Base-by-base conservation (phyloP, 2,888 invertebrate genomes). In the Xanthia icteritia region DNA sequence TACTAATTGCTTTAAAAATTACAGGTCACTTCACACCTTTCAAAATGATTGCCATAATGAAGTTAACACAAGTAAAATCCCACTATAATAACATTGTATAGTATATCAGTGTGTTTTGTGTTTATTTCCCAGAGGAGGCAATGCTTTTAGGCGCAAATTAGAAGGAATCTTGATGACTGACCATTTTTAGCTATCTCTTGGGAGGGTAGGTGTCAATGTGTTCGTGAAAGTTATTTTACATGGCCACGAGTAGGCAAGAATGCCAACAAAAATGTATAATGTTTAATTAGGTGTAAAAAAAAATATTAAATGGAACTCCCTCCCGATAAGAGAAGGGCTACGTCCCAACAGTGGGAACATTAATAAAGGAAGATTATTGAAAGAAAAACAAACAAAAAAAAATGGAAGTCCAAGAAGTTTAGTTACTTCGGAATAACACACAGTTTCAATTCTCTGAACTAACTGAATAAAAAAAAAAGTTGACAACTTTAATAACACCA, bases 141-240 rank as follows among this genome's bases (percentile, higher is more conserved):
- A 85, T 70, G 89, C 87, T 88, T 88, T 88, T 83, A 87, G 81
- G 82, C 73, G 60, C 58, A 73, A 86, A 88, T 88, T 88, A 88
- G 70, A 80, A 65, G 70, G 72, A 82, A 80, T 79, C 88, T 76
- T 86, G 75, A 88, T 87, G 69, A 66, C 36, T 81, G 67, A 20
- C 74, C 84, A 81, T 79, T 80, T 76, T 85, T 85, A 85, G 65
- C 31, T 58, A 64, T 48, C 80, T 51, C 68, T 15, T 42, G 79
- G 85, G 74, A 69, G 27, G 27, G 61, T 15, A 48, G 63, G 71
- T 77, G 81, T 74, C 79, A 64, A 86, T 80, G 73, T 66, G 69
- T 20, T 45, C 61, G 39, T 64, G 31, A 39, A 66, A 58, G 31
- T 61, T 54, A 60, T 72, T 78, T 77, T 45, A 23, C 56, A 15